Evolutionary conservation across 2,113 vertebrate species (phyloP).

Genomic region (Actenoides lindsayi): DNA sequence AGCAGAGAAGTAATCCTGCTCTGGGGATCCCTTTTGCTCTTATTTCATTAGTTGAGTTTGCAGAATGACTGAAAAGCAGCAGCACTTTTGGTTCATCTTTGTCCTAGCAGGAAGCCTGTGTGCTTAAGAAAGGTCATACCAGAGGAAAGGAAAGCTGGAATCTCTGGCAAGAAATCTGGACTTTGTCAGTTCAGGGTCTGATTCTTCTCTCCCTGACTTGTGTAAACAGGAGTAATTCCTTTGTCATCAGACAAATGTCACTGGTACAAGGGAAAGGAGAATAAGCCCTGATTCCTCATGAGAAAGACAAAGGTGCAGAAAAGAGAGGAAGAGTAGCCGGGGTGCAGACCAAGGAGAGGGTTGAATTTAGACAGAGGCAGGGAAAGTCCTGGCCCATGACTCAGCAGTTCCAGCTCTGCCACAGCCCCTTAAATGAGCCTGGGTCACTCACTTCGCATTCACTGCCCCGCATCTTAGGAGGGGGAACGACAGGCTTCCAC

Average conservation of each 20-base stretch:
- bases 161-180: constrained; percentile 46
- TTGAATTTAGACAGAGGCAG: not conserved
- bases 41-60: constrained; percentile 7
- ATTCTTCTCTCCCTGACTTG: constrained; percentile 52
- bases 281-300: not conserved
- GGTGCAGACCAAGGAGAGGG: not conserved
- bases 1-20: constrained; percentile 23
- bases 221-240: constrained; percentile 54
- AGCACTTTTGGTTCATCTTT: not conserved
- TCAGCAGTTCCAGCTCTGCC: not conserved
- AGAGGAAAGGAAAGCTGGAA: constrained; percentile 37
- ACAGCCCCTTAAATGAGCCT: not conserved
- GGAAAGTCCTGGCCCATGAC: not conserved
- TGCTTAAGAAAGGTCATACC: constrained; percentile 30
- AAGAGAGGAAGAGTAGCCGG: not conserved
- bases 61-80: not conserved
- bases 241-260: constrained; percentile 1
- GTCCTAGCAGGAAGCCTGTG: not conserved
- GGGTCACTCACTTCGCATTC: not conserved
- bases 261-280: not conserved
- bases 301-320: not conserved
- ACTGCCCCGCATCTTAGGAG: accelerated
- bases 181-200: constrained; percentile 29
- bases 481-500: not conserved
- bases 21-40: constrained; percentile 15